These are phyloP conservation scores for Centropyge bicolor DNA, from an alignment of 2,797 vertebrate genomes.

Conservation along the genomic window DNA sequence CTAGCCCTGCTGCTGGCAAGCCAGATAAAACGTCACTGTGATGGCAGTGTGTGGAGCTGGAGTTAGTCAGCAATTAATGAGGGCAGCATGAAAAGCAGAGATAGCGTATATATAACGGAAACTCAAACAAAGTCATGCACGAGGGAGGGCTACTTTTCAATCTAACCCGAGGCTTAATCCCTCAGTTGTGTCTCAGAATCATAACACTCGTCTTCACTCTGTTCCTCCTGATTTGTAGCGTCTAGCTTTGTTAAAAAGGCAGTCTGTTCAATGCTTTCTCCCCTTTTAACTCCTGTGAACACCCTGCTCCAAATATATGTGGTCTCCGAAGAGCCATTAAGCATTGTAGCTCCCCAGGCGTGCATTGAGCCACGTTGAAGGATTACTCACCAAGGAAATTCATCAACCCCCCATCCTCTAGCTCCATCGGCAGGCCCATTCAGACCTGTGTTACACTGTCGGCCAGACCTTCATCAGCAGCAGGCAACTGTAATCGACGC, in stretches of 20 bases:
- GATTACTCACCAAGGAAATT: slow-evolving; percentile 64
- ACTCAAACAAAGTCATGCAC: slow-evolving; percentile 32
- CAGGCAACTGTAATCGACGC: slow-evolving; percentile 26
- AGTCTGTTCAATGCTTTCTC: slow-evolving; percentile 27
- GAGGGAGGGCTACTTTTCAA: slow-evolving; percentile 18
- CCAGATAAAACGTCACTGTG: slow-evolving; percentile 41
- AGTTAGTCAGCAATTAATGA: slow-evolving; percentile 67
- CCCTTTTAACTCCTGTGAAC: slow-evolving; percentile 42
- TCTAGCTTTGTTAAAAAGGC: slow-evolving; percentile 37
- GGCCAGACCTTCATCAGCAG: slow-evolving; percentile 32
- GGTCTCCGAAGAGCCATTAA: slow-evolving; percentile 53
- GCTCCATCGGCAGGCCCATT: slow-evolving; percentile 34
- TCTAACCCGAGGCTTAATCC: slow-evolving; percentile 11
- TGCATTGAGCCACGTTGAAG: slow-evolving; percentile 56
- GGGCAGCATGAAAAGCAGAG: slow-evolving; percentile 47
- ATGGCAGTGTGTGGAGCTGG: slow-evolving; percentile 26
- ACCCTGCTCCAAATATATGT: slow-evolving; percentile 44
- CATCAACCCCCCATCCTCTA: slow-evolving; percentile 51
- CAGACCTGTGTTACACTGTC: slow-evolving; percentile 38
- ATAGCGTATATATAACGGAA: slow-evolving; percentile 32
- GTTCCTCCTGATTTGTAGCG: slow-evolving; percentile 28
- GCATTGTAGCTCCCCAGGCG: slow-evolving; percentile 51
- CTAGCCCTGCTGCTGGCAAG: slow-evolving; percentile 36
- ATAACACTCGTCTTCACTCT: slow-evolving; percentile 8
- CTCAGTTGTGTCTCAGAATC: slow-evolving; percentile 28